These are phyloP conservation scores for Caenorhabditis briggsae DNA, from an alignment of 1,140 invertebrate genomes.

Conservation along the genomic window DNA sequence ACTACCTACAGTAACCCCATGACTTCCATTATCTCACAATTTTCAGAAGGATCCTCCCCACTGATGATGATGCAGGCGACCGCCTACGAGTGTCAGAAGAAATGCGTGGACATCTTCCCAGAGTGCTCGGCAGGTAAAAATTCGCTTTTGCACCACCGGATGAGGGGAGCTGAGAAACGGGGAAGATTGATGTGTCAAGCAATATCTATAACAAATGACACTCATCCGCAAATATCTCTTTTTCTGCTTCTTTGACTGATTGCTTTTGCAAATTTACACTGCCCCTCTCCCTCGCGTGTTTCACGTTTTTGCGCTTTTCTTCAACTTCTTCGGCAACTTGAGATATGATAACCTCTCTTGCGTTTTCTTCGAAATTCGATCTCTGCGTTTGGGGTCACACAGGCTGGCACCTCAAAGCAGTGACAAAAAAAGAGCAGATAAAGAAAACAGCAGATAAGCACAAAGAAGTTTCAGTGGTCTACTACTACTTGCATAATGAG, in stretches of 20 bases:
- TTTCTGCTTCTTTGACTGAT: conserved; percentile 53
- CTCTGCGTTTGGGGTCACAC: conserved; percentile 41
- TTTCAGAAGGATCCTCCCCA: conserved; percentile 61
- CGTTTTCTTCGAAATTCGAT: conserved; percentile 30
- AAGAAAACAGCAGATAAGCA: background rate
- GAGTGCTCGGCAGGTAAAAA: conserved; percentile 66
- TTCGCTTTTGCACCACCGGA: conserved; percentile 2
- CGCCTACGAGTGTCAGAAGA: conserved; percentile 69
- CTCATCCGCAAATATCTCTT: conserved; percentile 56
- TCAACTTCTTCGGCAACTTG: conserved; percentile 15
- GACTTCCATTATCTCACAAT: background rate
- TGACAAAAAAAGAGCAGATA: background rate
- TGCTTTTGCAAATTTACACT: conserved; percentile 55
- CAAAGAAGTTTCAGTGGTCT: conserved; percentile 64
- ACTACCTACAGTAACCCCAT: too few relatives aligned
- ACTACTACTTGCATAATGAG: conserved; percentile 68
- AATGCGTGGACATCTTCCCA: conserved; percentile 67
- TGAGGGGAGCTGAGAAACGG: background rate
- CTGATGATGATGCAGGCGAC: conserved; percentile 60
- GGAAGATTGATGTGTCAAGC: conserved; percentile 54
- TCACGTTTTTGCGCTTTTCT: too few relatives aligned
- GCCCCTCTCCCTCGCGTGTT: background rate
- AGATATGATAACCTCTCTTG: conserved; percentile 25
- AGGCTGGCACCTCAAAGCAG: background rate
- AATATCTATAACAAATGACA: conserved; percentile 56